Percentiles rank a stretch among this genome's conserved stretches.
Conservation (phyloP, 2,113 vertebrate species). For the Channa maculata region DNA sequence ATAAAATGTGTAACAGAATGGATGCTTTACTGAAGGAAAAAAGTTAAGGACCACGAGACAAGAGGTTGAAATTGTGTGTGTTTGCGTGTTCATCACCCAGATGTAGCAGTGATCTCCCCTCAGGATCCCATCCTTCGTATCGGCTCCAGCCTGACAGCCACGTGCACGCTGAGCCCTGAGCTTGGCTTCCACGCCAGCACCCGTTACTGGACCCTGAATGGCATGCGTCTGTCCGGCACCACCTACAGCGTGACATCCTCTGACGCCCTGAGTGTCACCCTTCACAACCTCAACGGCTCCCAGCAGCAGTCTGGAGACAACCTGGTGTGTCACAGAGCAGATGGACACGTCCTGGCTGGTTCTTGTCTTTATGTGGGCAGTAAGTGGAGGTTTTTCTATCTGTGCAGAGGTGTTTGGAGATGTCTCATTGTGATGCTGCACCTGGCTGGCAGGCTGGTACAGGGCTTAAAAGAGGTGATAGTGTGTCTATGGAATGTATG, state of each 20-base stretch:
- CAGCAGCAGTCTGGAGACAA: constrained; percentile 94
- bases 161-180: constrained; percentile 86
- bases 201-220: constrained; percentile 93
- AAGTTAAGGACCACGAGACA: too few relatives aligned
- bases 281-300: constrained; percentile 90
- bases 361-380: constrained; percentile 94
- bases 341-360: constrained; percentile 90
- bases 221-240: constrained; percentile 84
- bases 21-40: too few relatives aligned
- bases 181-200: constrained; percentile 81
- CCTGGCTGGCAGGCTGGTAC: not conserved
- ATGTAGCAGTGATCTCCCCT: constrained; percentile 88
- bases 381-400: constrained; percentile 77
- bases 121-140: constrained; percentile 90
- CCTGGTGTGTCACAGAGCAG: constrained; percentile 90
- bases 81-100: constrained; percentile 76
- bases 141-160: constrained; percentile 91
- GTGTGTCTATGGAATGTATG: not conserved
- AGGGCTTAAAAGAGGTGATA: not conserved
- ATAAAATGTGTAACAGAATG: too few relatives aligned
- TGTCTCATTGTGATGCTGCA: not conserved
- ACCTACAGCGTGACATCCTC: constrained; percentile 81
- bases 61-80: not conserved
- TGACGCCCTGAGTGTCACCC: constrained; percentile 83
- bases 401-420: not conserved